A percentile compares a stretch with the other conserved stretches of the same genome.
phyloP scores from a whole-genome alignment of 1,140 invertebrate genomes.

The Stegodyphus dumicola region DNA sequence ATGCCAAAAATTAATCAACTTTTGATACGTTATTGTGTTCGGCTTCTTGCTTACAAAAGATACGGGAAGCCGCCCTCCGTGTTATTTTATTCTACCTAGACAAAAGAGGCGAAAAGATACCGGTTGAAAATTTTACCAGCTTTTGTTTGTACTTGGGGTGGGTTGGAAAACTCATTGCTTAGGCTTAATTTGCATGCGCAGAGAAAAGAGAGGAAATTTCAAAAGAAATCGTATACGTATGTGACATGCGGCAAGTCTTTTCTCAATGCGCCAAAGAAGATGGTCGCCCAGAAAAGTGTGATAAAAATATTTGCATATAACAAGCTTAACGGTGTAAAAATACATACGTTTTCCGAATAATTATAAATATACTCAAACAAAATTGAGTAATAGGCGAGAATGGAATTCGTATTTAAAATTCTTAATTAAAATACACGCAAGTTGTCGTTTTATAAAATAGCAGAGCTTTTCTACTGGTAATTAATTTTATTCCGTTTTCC shows the following conservation, averaged over 20 bases:
- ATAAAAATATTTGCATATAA: conserved; percentile 1
- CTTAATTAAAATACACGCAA: no score
- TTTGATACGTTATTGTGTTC: conserved; percentile 2
- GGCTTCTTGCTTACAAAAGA: not conserved
- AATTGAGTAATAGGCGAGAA: no score
- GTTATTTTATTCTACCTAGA: not conserved
- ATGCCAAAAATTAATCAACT: conserved; percentile 3
- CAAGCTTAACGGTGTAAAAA: not conserved
- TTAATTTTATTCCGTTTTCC: no score
- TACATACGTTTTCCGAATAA: no score
- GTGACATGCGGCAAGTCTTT: not conserved
- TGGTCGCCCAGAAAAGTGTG: not conserved
- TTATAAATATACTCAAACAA: no score
- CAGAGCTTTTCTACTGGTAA: no score
- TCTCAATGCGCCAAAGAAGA: not conserved
- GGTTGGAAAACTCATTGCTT: no score
- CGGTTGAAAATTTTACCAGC: not conserved
- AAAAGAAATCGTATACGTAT: not conserved
- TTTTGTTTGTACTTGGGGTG: not conserved
- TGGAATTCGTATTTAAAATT: no score
- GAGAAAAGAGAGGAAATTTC: not conserved
- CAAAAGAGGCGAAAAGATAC: not conserved
- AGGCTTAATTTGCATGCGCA: not conserved
- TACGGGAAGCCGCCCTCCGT: not conserved
- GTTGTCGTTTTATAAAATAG: no score